Conservation (phyloP, 30 jellyfish, hydroid and myxozoan genomes). For the Hydra vulgaris region DNA sequence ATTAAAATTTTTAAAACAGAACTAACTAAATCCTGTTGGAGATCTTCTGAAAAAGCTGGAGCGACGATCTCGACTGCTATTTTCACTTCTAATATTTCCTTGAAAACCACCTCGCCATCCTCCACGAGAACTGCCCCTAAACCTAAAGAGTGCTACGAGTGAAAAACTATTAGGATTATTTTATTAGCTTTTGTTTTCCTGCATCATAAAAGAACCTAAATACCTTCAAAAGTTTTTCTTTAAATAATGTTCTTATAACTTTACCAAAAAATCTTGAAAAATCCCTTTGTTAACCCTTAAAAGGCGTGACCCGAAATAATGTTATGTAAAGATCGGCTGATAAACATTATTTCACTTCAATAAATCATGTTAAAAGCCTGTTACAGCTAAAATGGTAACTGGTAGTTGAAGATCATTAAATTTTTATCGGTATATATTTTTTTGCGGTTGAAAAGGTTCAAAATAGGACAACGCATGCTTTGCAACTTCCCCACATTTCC, state of each 20-base stretch:
- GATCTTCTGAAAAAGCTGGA: not conserved
- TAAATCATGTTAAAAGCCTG: not conserved
- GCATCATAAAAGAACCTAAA: not conserved
- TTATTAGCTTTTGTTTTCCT: not conserved
- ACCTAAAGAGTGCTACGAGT: constrained; percentile 7
- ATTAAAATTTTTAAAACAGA: not conserved
- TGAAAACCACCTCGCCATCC: constrained; percentile 30
- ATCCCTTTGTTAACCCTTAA: not conserved
- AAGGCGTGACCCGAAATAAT: not conserved
- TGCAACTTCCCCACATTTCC: not conserved
- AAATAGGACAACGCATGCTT: not conserved
- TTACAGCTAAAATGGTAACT: not conserved
- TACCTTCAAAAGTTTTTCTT: not conserved
- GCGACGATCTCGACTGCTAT: constrained; percentile 16
- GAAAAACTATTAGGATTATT: not conserved
- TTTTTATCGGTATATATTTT: too few species aligned
- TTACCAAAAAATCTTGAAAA: not conserved
- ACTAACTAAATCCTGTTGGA: constrained; percentile 3
- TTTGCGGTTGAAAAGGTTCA: not conserved
- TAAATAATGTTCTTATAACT: not conserved
- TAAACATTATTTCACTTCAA: not conserved
- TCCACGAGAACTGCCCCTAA: constrained; percentile 28
- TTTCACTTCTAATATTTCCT: constrained; percentile 14
- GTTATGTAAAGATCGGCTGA: not conserved
- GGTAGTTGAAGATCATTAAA: not conserved